Percentiles rank a stretch among this genome's conserved stretches.
phyloP scores from a whole-genome alignment of 2,888 invertebrate genomes.

The Scaeva pyrastri region DNA sequence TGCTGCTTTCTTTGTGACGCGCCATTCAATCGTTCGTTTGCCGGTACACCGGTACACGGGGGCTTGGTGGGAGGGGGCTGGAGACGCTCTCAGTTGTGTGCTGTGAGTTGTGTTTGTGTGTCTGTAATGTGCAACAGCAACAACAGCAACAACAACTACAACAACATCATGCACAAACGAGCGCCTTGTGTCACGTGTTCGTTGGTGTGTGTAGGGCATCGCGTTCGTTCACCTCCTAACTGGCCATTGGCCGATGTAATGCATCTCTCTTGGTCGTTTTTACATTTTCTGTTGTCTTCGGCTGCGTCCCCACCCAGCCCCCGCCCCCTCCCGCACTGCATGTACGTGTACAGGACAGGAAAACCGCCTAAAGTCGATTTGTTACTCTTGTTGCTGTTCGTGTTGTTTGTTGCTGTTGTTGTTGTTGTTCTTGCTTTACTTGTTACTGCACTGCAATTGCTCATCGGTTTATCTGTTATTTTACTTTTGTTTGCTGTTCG shows the following conservation, averaged over 20 bases:
- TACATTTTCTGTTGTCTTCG: conserved; percentile 73
- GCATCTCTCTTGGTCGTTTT: conserved; percentile 77
- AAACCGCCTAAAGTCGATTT: conserved; percentile 40
- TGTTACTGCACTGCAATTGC: conserved; percentile 71
- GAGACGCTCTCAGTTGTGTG: too few relatives aligned
- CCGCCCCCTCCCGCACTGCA: conserved; percentile 7
- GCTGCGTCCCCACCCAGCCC: conserved; percentile 64
- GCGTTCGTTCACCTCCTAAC: conserved; percentile 79
- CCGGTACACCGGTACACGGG: conserved; percentile 15
- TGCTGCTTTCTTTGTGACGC: conserved; percentile 72
- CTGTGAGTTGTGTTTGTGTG: conserved; percentile 28
- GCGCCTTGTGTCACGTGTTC: conserved; percentile 73
- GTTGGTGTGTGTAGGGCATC: conserved; percentile 78
- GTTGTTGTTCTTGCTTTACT: conserved; percentile 37
- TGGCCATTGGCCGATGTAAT: conserved; percentile 79
- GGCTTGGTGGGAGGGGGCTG: not conserved
- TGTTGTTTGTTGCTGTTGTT: conserved; percentile 47
- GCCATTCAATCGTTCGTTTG: conserved; percentile 37
- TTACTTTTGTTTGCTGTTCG: conserved; percentile 38
- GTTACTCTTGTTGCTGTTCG: conserved; percentile 41
- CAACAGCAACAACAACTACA: conserved; percentile 34
- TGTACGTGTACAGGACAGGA: conserved; percentile 29
- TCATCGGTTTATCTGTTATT: conserved; percentile 70
- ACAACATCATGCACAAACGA: conserved; percentile 55
- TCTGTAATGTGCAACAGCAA: conserved; percentile 23